A percentile compares a stretch with the other conserved stretches of the same genome.
phyloP scores from a whole-genome alignment of 1,140 invertebrate species.

The Trachelipus rathkii region DNA sequence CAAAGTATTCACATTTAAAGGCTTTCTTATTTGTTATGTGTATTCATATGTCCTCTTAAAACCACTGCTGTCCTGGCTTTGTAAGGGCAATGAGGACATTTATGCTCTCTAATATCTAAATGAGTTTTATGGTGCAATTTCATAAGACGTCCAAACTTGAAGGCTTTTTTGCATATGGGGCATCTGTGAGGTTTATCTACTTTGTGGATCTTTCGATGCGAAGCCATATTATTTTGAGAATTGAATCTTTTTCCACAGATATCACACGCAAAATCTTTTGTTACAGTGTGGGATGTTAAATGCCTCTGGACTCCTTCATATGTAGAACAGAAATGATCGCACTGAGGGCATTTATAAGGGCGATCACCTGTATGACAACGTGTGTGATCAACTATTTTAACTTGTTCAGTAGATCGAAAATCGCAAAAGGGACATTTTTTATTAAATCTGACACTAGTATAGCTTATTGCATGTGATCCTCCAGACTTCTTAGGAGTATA shows the following conservation, averaged over 20 bases:
- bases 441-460: neutral
- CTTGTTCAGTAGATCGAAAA: neutral
- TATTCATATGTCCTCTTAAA: neutral
- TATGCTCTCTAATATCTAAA: neutral
- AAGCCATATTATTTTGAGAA: neutral
- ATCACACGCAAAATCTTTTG: neutral
- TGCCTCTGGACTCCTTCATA: neutral
- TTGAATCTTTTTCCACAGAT: neutral
- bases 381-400: neutral
- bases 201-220: conserved; percentile 53
- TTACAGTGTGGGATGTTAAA: neutral
- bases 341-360: neutral
- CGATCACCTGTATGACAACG: neutral
- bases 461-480: neutral
- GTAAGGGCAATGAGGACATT: conserved; percentile 1
- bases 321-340: neutral
- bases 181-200: conserved; percentile 62
- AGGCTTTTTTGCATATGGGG: conserved; percentile 62
- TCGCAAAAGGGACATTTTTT: neutral
- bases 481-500: neutral
- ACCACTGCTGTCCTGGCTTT: neutral
- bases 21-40: neutral
- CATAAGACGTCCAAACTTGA: conserved; percentile 48
- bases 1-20: neutral
- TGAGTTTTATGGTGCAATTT: neutral